These are phyloP conservation scores for Theretra japonica DNA, from an alignment of 2,888 invertebrate species.

Conservation along the genomic window DNA sequence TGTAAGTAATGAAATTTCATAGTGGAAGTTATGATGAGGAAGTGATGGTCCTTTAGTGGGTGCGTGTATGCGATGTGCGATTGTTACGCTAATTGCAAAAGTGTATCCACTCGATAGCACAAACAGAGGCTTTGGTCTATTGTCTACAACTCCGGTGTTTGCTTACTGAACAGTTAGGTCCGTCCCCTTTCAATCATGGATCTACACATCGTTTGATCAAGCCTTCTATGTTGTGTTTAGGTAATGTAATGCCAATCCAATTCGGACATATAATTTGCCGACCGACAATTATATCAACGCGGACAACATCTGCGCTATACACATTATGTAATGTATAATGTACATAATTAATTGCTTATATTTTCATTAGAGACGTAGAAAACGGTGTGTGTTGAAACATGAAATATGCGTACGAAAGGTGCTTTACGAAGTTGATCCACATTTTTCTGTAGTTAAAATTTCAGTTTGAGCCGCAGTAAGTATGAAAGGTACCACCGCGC, in stretches of 20 bases:
- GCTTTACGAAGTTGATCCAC: constrained; percentile 19
- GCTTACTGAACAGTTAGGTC: constrained; percentile 52
- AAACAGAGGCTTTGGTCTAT: constrained; percentile 69
- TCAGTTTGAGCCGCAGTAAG: neutral
- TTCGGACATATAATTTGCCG: constrained; percentile 30
- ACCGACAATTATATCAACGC: neutral
- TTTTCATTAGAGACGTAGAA: neutral
- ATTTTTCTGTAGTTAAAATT: constrained; percentile 2
- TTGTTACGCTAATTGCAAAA: constrained; percentile 68
- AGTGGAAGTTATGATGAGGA: neutral
- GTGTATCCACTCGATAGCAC: constrained; percentile 60
- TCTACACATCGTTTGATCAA: constrained; percentile 60
- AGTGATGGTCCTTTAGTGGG: constrained; percentile 1
- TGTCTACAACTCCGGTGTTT: constrained; percentile 71
- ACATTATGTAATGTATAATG: neutral
- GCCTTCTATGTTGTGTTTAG: constrained; percentile 51
- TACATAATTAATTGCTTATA: neutral
- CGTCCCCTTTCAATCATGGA: constrained; percentile 71
- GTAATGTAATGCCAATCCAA: constrained; percentile 53
- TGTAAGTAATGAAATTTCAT: neutral
- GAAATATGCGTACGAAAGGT: neutral
- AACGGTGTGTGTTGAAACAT: neutral
- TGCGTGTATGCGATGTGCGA: constrained; percentile 40
- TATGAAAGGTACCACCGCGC: neutral
- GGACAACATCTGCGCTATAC: neutral